These are phyloP conservation scores for Neolamprologus ventralis DNA, from an alignment of 2,113 vertebrate genomes.

Conservation along the genomic window DNA sequence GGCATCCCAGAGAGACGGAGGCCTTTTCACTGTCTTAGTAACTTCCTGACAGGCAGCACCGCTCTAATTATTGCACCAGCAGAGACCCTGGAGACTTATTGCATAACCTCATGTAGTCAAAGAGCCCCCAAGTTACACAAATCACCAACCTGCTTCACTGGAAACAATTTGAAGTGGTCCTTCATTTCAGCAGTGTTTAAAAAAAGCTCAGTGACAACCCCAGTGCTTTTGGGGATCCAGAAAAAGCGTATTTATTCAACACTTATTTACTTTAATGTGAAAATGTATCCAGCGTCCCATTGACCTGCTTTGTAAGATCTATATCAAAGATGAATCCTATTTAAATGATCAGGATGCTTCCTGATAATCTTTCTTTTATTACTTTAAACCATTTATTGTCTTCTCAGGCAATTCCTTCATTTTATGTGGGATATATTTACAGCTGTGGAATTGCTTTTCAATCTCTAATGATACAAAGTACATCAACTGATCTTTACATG, in stretches of 20 bases:
- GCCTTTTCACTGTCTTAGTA: constrained; percentile 28
- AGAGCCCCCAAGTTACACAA: neutral
- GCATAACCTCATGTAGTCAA: constrained; percentile 30
- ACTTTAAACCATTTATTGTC: neutral
- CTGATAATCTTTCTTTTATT: neutral
- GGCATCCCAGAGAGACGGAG: neutral
- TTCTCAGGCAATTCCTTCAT: neutral
- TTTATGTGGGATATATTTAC: neutral
- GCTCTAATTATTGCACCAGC: constrained; percentile 16
- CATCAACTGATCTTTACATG: neutral
- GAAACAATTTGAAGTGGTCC: neutral
- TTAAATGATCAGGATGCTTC: neutral
- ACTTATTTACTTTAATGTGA: neutral
- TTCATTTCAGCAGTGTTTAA: neutral
- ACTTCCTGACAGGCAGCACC: constrained; percentile 23
- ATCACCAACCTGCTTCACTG: neutral
- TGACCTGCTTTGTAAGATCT: neutral
- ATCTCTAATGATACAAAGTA: neutral
- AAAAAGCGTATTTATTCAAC: neutral
- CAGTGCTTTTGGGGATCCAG: neutral
- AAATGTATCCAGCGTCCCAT: neutral
- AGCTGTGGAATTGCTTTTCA: neutral
- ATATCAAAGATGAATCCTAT: neutral
- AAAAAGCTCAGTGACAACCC: neutral
- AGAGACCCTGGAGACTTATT: constrained; percentile 12